Evolutionary conservation across 1,140 invertebrate genomes (phyloP).

Genomic region (Megathymus violae): DNA sequence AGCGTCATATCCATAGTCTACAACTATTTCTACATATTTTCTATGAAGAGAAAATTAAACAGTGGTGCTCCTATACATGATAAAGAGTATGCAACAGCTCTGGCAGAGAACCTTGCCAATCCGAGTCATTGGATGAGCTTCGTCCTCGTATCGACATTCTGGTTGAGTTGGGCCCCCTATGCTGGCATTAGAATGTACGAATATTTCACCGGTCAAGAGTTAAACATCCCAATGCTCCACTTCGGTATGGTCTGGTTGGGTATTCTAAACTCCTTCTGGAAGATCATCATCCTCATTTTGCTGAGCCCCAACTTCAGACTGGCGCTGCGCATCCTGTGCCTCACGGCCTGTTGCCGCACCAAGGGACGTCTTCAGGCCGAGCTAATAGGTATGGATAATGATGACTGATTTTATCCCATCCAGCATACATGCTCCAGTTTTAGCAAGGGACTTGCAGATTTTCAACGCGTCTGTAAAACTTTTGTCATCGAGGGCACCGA

Average conservation of each 20-base stretch:
- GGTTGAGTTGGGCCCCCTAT: conserved; percentile 96
- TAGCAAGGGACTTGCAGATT: background rate
- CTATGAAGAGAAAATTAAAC: conserved; percentile 91
- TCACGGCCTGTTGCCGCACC: conserved; percentile 94
- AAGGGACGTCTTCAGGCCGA: conserved; percentile 91
- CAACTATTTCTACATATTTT: conserved; percentile 96
- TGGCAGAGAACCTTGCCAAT: conserved; percentile 95
- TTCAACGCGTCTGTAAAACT: background rate
- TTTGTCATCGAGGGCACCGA: background rate
- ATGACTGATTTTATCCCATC: conserved; percentile 85
- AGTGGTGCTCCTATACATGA: conserved; percentile 94
- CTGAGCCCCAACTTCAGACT: conserved; percentile 96
- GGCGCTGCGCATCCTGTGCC: conserved; percentile 92
- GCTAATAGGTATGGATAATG: conserved; percentile 92
- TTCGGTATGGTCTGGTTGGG: conserved; percentile 97
- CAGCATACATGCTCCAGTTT: conserved; percentile 16
- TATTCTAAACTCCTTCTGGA: conserved; percentile 97
- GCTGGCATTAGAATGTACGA: conserved; percentile 88
- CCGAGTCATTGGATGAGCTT: conserved; percentile 98
- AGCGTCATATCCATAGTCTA: conserved; percentile 96
- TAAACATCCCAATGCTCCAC: conserved; percentile 93
- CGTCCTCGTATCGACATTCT: conserved; percentile 94
- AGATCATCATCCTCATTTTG: conserved; percentile 93
- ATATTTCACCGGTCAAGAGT: conserved; percentile 84
- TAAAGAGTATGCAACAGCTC: conserved; percentile 95